Evolutionary conservation across 1,140 invertebrate species (phyloP), one percentile per base, ranked within the genome.

Genomic region (Polyergus mexicanus): DNA sequence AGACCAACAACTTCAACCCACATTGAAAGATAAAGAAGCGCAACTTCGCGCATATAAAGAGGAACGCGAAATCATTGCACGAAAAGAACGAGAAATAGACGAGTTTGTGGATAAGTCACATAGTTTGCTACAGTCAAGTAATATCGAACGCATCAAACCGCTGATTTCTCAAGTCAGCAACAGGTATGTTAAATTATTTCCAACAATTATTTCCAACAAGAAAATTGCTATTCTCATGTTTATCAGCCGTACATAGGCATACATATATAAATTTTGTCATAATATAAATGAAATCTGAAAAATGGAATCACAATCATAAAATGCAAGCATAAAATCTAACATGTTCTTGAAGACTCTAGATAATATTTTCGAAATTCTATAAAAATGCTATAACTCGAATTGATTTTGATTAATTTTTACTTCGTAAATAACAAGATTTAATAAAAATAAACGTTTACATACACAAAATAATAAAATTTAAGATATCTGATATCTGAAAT

Each of bases 61-160:
- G 22, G 96, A 97, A 89, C 96, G 97, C n/a, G 97, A 98, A 84
- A 94, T 96, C 47, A 97, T 99, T 77, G 94, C 97, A 47, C 96
- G 96, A 28, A 97, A 98, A 91, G 98, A 99, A 94, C 96, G 96
- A 87, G 96, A 97, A 91, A 97, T 99, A 83, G 98, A 99, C 94
- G 96, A 96, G 38, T 99, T 99, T 94, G 96, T 98, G 13, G 98
- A 99, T 94, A 97, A 97, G 88, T 98, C 98, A n/a, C 98, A 99
- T 93, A 96, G 96, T 35, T 95, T 99, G 66, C 96, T 99, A 0
- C 97, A 98, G 92, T 96, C 97, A 2, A 98, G 98, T 94, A 97
- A 97, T 3, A 97, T 98, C 1, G 98, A 98, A 87, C 96, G 98
- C 71, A 96, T 99, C 6, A 98, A 98, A 93, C 98, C 98, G 8